A percentile compares a stretch with the other conserved stretches of the same genome.
Evolutionary conservation across 2,113 vertebrate species (phyloP).

Genomic region (Xiphophorus hellerii): DNA sequence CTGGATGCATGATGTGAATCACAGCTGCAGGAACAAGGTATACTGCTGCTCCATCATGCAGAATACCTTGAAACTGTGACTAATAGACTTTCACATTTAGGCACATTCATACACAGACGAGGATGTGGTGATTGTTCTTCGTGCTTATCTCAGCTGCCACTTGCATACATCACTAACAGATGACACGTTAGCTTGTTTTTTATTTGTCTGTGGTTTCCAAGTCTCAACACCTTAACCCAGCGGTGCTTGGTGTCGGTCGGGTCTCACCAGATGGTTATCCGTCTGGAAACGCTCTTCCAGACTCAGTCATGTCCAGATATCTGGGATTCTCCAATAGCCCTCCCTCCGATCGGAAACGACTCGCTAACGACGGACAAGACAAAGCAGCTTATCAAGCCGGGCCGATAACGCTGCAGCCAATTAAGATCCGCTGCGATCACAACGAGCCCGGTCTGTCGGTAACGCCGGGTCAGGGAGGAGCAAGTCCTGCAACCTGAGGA

Average conservation of each 20-base stretch:
- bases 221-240: slow-evolving; percentile 35
- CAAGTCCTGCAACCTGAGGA: slow-evolving; percentile 1
- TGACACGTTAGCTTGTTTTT: slow-evolving; percentile 18
- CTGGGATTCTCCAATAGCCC: slow-evolving; percentile 23
- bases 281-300: slow-evolving; percentile 1
- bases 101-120: not conserved
- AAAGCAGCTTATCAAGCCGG: slow-evolving; percentile 66
- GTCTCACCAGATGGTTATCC: slow-evolving; percentile 59
- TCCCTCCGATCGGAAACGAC: slow-evolving; percentile 21
- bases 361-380: slow-evolving; percentile 69
- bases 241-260: slow-evolving; percentile 22
- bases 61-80: slow-evolving; percentile 21
- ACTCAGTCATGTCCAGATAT: slow-evolving; percentile 6
- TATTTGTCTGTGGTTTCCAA: slow-evolving; percentile 43
- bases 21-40: slow-evolving; percentile 1
- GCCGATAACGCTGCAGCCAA: slow-evolving; percentile 66
- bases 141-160: slow-evolving; percentile 19
- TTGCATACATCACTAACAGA: slow-evolving; percentile 25
- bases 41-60: not conserved
- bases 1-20: slow-evolving; percentile 11
- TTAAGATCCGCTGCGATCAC: slow-evolving; percentile 66
- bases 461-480: slow-evolving; percentile 54
- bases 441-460: slow-evolving; percentile 38
- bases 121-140: slow-evolving; percentile 20
- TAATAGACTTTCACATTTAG: slow-evolving; percentile 16